Percentiles rank a stretch among this genome's conserved stretches.
These are phyloP conservation scores for Cerceris ruficornis DNA, from an alignment of 2,888 invertebrate species.

Conservation along the genomic window DNA sequence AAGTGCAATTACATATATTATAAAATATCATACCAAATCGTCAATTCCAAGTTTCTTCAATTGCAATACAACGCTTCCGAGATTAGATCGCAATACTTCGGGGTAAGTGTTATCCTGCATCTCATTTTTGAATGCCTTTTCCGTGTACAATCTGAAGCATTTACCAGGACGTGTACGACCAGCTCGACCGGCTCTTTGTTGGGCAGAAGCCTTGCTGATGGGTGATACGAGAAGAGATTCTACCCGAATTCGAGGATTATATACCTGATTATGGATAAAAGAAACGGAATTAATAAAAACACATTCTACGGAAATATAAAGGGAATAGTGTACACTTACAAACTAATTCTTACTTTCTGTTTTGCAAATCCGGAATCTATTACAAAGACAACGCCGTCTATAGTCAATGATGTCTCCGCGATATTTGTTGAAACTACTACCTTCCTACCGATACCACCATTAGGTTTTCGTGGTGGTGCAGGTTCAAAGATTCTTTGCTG, in stretches of 20 bases:
- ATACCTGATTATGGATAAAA: slow-evolving; percentile 83
- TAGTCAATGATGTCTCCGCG: slow-evolving; percentile 99
- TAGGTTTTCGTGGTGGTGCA: slow-evolving; percentile 94
- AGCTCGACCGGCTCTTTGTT: slow-evolving; percentile 98
- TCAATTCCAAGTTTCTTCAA: slow-evolving; percentile 99
- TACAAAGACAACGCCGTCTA: slow-evolving; percentile 99
- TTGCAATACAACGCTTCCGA: slow-evolving; percentile 98
- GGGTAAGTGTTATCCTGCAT: slow-evolving; percentile 99
- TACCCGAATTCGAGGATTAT: slow-evolving; percentile 94
- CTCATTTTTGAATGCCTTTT: slow-evolving; percentile 97
- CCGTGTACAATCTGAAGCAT: slow-evolving; percentile 97
- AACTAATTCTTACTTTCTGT: slow-evolving; percentile 87
- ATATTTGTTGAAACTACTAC: slow-evolving; percentile 99
- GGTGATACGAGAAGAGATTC: slow-evolving; percentile 99
- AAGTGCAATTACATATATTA: not conserved
- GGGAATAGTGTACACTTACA: not conserved
- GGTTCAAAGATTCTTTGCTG: slow-evolving; percentile 99
- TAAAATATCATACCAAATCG: slow-evolving; percentile 87
- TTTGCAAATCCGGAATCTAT: slow-evolving; percentile 99
- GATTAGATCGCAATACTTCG: slow-evolving; percentile 95
- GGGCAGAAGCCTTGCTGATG: slow-evolving; percentile 99
- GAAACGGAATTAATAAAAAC: slow-evolving; percentile 21
- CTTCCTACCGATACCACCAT: slow-evolving; percentile 94
- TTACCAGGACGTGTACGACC: slow-evolving; percentile 99
- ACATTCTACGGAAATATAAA: not conserved